These are phyloP conservation scores for Scotopteryx bipunctaria DNA, from an alignment of 2,888 invertebrate genomes.

Conservation along the genomic window DNA sequence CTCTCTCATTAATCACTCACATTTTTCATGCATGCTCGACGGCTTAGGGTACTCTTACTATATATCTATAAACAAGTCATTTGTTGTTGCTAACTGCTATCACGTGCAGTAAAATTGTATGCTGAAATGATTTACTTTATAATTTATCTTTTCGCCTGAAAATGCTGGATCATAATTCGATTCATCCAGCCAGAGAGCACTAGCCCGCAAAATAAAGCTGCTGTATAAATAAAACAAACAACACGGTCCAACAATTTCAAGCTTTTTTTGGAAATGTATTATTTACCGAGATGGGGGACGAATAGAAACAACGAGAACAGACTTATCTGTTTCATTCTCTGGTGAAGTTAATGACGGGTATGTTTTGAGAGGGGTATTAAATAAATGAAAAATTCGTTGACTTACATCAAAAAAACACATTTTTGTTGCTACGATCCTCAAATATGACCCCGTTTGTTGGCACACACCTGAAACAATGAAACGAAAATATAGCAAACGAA, in stretches of 20 bases:
- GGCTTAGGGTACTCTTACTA: too few species aligned
- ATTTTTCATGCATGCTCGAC: too few species aligned
- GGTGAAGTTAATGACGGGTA: slow-evolving; percentile 15
- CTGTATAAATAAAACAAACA: slow-evolving; percentile 68
- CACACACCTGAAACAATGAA: slow-evolving; percentile 46
- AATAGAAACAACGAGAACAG: slow-evolving; percentile 31
- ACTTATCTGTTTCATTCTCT: slow-evolving; percentile 9
- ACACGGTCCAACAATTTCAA: slow-evolving; percentile 49
- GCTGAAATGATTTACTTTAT: slow-evolving; percentile 1
- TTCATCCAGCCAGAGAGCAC: slow-evolving; percentile 40
- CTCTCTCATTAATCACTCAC: too few species aligned
- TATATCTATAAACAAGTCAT: too few species aligned
- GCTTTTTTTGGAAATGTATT: slow-evolving; percentile 51
- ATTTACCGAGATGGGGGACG: slow-evolving; percentile 48
- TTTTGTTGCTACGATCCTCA: neutral
- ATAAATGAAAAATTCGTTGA: neutral
- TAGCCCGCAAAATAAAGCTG: slow-evolving; percentile 62
- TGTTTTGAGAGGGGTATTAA: neutral
- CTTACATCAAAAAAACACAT: slow-evolving; percentile 9
- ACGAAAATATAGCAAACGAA: neutral
- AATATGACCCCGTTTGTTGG: slow-evolving; percentile 3
- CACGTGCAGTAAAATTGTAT: neutral
- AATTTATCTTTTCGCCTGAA: slow-evolving; percentile 21
- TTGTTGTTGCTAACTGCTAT: too few species aligned
- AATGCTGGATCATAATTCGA: slow-evolving; percentile 38